These are phyloP conservation scores for Oikopleura albicans DNA, from an alignment of 23 tunicate species.

Conservation along the genomic window DNA sequence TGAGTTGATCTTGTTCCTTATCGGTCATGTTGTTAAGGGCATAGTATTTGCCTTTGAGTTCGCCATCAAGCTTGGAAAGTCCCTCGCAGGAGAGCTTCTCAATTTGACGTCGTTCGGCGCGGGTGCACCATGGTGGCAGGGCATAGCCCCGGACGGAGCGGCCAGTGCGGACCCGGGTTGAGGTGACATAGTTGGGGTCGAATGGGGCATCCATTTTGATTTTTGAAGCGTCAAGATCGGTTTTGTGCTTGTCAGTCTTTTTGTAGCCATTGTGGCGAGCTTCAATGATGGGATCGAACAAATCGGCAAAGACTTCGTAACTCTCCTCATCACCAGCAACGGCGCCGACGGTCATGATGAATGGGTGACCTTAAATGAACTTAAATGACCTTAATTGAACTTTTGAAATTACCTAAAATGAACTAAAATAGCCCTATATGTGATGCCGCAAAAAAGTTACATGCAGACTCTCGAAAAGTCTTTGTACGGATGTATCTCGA, in stretches of 20 bases:
- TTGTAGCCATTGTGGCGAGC: conserved; percentile 33
- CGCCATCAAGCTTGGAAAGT: conserved; percentile 19
- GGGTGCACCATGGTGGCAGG: conserved; percentile 42
- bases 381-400: no score
- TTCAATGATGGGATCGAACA: conserved; percentile 31
- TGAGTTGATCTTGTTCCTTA: not conserved
- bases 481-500: no score
- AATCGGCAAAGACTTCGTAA: conserved; percentile 27
- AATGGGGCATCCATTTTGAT: conserved; percentile 20
- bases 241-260: conserved; percentile 28
- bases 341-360: conserved; percentile 29
- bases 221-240: conserved; percentile 21
- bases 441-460: no score
- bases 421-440: no score
- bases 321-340: conserved; percentile 32
- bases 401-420: not conserved
- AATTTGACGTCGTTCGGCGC: conserved; percentile 50
- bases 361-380: conserved; percentile 23
- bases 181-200: conserved; percentile 12
- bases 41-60: conserved; percentile 27
- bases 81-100: conserved; percentile 30
- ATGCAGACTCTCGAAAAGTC: no score
- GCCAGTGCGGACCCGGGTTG: conserved; percentile 7
- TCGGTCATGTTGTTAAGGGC: conserved; percentile 15
- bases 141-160: conserved; percentile 26